These are phyloP conservation scores for Sebastes jordani DNA, from an alignment of 2,797 vertebrate genomes.

Conservation along the genomic window DNA sequence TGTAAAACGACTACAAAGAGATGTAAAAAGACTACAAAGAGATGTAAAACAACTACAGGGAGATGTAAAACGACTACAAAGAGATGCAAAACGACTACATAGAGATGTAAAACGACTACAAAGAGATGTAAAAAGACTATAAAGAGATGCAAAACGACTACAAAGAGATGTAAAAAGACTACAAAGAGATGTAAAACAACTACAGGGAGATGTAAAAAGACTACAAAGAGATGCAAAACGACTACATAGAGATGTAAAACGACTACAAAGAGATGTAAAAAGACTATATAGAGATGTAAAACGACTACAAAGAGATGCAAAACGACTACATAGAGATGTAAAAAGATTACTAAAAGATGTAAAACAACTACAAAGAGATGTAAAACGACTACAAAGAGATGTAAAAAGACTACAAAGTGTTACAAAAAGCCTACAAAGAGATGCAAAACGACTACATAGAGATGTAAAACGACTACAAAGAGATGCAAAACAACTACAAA, in stretches of 20 bases:
- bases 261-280: neutral
- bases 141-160: too few species aligned
- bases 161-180: too few species aligned
- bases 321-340: neutral
- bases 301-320: neutral
- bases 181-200: neutral
- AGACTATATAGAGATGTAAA: too few species aligned
- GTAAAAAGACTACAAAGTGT: neutral
- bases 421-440: neutral
- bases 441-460: neutral
- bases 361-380: neutral
- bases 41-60: fast-evolving
- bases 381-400: neutral
- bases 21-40: neutral
- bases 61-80: too few species aligned
- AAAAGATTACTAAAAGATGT: neutral
- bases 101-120: neutral
- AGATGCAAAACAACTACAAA: neutral
- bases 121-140: neutral
- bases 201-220: too few species aligned
- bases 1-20: neutral
- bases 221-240: neutral
- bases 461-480: neutral
- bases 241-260: neutral
- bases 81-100: fast-evolving